Evolutionary conservation across 2,113 vertebrate genomes (phyloP), one percentile per base, ranked within the genome.

Genomic region (Apaloderma vittatum): DNA sequence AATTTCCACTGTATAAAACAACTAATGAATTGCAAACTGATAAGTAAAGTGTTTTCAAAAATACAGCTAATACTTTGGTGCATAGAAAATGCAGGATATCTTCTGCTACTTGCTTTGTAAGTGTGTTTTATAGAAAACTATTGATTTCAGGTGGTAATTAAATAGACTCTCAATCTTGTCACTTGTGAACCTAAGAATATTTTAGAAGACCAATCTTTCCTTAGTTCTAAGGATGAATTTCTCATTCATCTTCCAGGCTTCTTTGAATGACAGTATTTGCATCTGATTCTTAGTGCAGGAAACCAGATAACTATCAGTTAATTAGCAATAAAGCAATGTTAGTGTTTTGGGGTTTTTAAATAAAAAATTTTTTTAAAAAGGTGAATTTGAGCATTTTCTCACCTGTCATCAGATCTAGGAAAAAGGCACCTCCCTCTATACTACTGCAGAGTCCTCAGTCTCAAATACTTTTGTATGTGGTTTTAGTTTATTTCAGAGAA

Each of bases 41-140:
- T 67, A 90, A 62, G 18, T 80, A 72, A 51, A 66, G 43, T 91
- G 5, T 70, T 97, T 94, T 80, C 20, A 65, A 70, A 94, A 74
- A 46, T 40, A 9, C 7, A 83, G 16, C 62, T 72, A 55, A 45
- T 83, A 61, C 10, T 75, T 63, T 34, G 10, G 15, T 61, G 24
- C 16, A 37, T 17, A 86, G 32, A 68, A 93, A 62, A 75, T 36
- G 27, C 11, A 89, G n/a, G 37, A 23, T 52, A 10, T 45, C 8
- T 63, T 88, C 27, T 22, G 7, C 58, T 83, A 18, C 27, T 55
- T 76, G 58, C 11, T 73, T 40, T 63, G 34, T 34, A 52, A 67
- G 14, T 65, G 20, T 66, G 30, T 37, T 57, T 80, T 40, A 21
- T 16, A 82, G 22, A 91, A 15, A 85, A 61, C 26, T 76, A 20